Base-by-base conservation (phyloP, 1,140 invertebrate species). In the Dendroctonus ponderosae region DNA sequence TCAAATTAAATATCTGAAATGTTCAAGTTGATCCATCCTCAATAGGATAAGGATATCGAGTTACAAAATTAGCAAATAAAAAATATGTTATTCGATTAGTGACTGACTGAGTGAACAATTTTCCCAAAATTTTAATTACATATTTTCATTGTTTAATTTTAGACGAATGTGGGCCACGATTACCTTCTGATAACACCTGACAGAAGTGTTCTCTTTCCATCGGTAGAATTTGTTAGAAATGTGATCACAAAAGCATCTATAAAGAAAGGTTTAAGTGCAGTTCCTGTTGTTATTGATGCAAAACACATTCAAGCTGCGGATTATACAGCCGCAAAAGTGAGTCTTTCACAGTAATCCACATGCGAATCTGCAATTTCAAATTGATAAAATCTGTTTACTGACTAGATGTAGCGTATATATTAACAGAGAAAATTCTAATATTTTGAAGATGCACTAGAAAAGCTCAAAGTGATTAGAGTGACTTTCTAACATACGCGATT, bases 281-380 rank as follows among this genome's bases (percentile, higher is more conserved):
- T 85, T 68, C 88, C 89, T 7, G 86, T 91, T 66, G 89, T 92
- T 43, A 83, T 92, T 41, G 89, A 92, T 79, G 88, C 88, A 26
- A 84, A 84, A 61, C 89, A 91, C 76, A 88, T 91, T 72, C 87
- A 89, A 77, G 88, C 85, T 39, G 87, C 87, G 2, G 89, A 91
- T 81, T 91, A 89, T 77, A 90, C 88, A 5, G 87, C 87, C 14
- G 88, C 89, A 1, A 87, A 85, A 82, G 89, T 90, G 76, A 74
- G 63, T 14, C 4, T 46, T 11, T 11, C 0, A 46, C 0, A 46
- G 1, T 1, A 46, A 9, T 46, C 44, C 44, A 12, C 26, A 26
- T 26, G 26, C 26, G 26, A 3, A 26, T 26, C 3, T 26, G 1
- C 26, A 26, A 26, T 26, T 26, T 26, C 26, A 26, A 2, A n/a